Base-by-base conservation (phyloP, 2,113 vertebrate genomes). In the Monarcha castaneiventris region DNA sequence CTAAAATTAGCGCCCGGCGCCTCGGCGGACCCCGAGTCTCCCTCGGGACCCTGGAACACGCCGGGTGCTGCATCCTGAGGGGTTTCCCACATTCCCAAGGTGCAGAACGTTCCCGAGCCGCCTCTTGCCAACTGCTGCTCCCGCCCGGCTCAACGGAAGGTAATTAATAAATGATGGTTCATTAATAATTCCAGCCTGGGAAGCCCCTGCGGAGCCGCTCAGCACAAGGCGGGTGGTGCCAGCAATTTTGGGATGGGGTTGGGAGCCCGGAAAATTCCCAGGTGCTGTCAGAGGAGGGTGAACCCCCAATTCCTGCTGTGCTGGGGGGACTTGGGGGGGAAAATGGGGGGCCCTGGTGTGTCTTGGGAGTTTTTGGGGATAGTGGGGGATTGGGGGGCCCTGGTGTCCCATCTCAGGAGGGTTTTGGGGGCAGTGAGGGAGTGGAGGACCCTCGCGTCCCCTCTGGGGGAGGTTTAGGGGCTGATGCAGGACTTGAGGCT, bases 81-180 rank as follows among this genome's bases (percentile, higher is more conserved):
- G 23, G 4, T 23, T 39, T 26, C 55, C 59, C 13, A 3, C 23
- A 0, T n/a, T 54, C 55, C 29, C 6, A 6, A 22, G 39, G 79
- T 2, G 0, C 18, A 13, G 71, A 92, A 49, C 27, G 3, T 69
- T 55, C 68, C 13, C 8, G 25, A 94, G 80, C 46, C 5, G 6
- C 69, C 63, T 80, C 87, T 86, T 26, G 5, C 48, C 48, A 1
- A 6, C 44, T 26, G 52, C 75, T 35, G 63, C 51, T 88, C 33
- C 58, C 12, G 29, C 71, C 71, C 5, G 2, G 61, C 63, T 35
- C 33, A 4, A 43, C 10, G 4, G 51, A 82, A 95, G 89, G 94
- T 94, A 86, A 95, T 94, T 89, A 95, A 95, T 95, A 95, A 94
- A 91, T 92, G 72, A 94, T 95, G 81, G 14, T 17, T 91, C 85